Percentiles rank a stretch among this genome's conserved stretches.
Conservation (phyloP, 2,888 invertebrate species). For the Barypeithes pellucidus region DNA sequence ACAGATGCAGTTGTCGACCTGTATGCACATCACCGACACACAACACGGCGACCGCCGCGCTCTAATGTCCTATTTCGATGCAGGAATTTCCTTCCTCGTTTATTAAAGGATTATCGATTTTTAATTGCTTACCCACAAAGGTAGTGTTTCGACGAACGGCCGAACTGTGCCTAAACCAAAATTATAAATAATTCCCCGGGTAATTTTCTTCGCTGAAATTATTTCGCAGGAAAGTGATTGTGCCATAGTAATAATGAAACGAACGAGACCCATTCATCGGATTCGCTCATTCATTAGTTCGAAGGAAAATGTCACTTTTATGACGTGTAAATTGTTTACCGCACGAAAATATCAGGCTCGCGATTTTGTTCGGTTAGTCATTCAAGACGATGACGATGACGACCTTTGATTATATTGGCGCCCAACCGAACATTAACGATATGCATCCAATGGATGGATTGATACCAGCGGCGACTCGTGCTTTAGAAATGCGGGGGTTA, state of each 20-base stretch:
- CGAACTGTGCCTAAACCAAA: background rate
- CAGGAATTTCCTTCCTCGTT: background rate
- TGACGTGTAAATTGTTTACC: conserved; percentile 25
- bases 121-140: conserved; percentile 3
- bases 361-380: conserved; percentile 30
- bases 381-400: background rate
- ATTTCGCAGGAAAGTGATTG: background rate
- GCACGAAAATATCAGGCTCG: conserved; percentile 22
- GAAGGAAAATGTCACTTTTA: conserved; percentile 30
- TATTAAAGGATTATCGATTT: conserved; percentile 22
- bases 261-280: conserved; percentile 27
- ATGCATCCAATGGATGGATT: background rate
- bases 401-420: conserved; percentile 8
- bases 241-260: background rate
- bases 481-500: no score
- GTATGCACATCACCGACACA: no score
- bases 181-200: background rate
- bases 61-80: no score
- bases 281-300: conserved; percentile 24
- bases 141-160: conserved; percentile 6
- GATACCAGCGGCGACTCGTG: no score
- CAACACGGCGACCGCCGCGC: no score
- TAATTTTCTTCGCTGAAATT: background rate
- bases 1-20: no score
- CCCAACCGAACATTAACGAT: background rate